Base-by-base conservation (phyloP, 2,113 vertebrate genomes). In the Onychostruthus taczanowskii region DNA sequence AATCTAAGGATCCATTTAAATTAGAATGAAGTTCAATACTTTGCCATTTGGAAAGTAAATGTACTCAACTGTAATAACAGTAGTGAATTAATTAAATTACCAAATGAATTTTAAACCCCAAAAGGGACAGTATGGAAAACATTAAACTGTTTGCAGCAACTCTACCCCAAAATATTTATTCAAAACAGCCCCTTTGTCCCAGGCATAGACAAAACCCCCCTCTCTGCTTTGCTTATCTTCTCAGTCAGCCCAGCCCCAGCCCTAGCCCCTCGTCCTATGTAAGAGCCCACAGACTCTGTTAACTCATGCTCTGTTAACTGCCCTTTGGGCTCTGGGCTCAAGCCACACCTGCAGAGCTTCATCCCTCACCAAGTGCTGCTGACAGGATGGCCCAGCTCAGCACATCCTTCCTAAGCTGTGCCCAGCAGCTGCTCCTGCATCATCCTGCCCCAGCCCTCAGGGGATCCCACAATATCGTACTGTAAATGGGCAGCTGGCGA, bases 261-360 rank as follows among this genome's bases (percentile, higher is more conserved):
- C 18, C 7, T 55, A 61, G 50, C 21, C 22, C 31, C 10, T 33
- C 0, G 0, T 31, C 18, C 68, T 39, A 5, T 19, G 62, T 19
- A 30, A 19, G 75, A 78, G 28, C 31, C 7, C 68, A 13, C 22
- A 46, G 50, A 10, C 69, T 35, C 77, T 44, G 39, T 69, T 61
- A 66, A 52, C 23, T 18, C 50, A 1, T 10, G 2, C 23, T 26
- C 28, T 43, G 16, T 6, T 33, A n/a, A 44, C 33, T 63, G 43
- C 27, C 23, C 24, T 76, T 82, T 26, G 21, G 20, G 31, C 70
- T 83, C 82, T 49, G 46, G 53, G 37, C 72, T 90, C 37, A 26
- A 47, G 49, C 31, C 24, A 44, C 2, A 1, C 18, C 70, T 41
- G 67, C 53, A 62, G 58, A 73, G 33, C 59, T 69, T 67, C 53